phyloP scores from a whole-genome alignment of 2,888 invertebrate genomes.

The Drosophila monieri region DNA sequence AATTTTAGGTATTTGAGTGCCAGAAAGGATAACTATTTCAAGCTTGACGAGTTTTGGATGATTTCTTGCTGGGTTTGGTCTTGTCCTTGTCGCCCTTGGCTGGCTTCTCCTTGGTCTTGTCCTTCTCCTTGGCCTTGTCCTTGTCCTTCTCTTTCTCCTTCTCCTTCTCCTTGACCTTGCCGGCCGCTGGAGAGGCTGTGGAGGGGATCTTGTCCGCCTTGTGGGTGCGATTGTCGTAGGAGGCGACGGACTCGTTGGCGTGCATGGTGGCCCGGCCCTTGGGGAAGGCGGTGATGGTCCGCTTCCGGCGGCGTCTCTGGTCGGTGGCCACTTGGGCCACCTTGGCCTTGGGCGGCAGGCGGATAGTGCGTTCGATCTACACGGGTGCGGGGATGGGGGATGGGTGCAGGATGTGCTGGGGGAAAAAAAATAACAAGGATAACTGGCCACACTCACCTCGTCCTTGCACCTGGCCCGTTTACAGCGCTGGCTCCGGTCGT shows the following conservation, averaged over 20 bases:
- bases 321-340: neutral
- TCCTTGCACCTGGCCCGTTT: constrained; percentile 38
- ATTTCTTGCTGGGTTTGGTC: neutral
- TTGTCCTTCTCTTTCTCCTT: neutral
- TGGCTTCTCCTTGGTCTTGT: constrained; percentile 11
- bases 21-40: neutral
- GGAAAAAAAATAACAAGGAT: neutral
- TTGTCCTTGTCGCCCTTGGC: neutral
- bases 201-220: neutral
- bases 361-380: neutral
- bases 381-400: neutral
- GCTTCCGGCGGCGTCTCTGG: constrained; percentile 29
- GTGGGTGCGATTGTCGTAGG: neutral
- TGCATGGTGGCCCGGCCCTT: neutral
- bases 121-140: constrained; percentile 2
- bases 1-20: neutral
- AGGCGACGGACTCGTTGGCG: neutral
- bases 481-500: constrained; percentile 38
- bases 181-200: neutral
- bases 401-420: neutral
- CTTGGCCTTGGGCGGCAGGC: neutral
- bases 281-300: constrained; percentile 55
- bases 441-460: constrained; percentile 36
- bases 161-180: neutral
- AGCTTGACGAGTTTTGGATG: neutral